Evolutionary conservation across 2,888 invertebrate species (phyloP), one percentile per base, ranked within the genome.

Genomic region (Andrena trimmerana): DNA sequence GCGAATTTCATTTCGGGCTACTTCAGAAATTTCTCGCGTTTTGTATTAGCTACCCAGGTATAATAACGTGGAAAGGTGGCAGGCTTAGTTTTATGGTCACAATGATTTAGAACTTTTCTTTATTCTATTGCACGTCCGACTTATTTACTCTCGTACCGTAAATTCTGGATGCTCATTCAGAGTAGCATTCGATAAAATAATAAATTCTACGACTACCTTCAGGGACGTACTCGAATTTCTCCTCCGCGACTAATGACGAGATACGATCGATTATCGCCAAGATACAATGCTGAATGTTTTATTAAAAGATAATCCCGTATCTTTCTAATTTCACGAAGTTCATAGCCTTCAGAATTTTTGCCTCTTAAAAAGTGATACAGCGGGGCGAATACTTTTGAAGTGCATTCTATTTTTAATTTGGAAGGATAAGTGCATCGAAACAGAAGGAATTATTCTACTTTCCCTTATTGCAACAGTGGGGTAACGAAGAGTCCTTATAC

Each of bases 301-400:
- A 52, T 66, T 74, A 74, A 67, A 52, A 60, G 48, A 74, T 74
- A 67, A 67, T 13, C n/a, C 29, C 4, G 3, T 62, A 74, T n/a
- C 48, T 67, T 74, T 36, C 4, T 54, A 54, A n/a, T 52, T 52
- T 27, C 62, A 33, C 24, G 31, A 13, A 50, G 50, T 4, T 16
- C 24, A 4, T 50, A 62, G 2, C n/a, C 1, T 71, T 31, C 10
- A 8, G 13, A 24, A 42, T 70, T 10, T 48, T 31, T 70, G 29
- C 33, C 16, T 48, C 20, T 50, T 13, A 36, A 33, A 50, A 60
- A 5, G 24, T 7, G 5, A 62, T 31, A 24, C 24, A 24, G 29
- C 42, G n/a, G 20, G 20, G 24, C 27, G 29, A 48, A 36, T 36
- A 57, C 3, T 13, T 10, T 4, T 20, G 24, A 10, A 10, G 57